Percentiles rank a stretch among this genome's conserved stretches.
These are phyloP conservation scores for Prolemur simus DNA, from an alignment of 2,113 vertebrate species.

Conservation along the genomic window DNA sequence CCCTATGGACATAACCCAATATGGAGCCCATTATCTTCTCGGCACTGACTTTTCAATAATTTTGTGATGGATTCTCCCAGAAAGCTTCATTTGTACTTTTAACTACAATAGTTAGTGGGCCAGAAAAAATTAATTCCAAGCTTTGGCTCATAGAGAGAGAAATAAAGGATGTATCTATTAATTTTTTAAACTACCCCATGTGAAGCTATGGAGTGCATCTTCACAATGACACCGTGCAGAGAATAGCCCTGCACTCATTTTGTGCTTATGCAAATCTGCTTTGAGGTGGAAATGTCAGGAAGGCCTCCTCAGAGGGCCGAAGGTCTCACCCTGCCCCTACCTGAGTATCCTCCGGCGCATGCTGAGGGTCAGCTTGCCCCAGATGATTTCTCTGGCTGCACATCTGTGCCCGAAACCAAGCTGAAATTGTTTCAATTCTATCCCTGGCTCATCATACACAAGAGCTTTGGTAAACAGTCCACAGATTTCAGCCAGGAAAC, in stretches of 20 bases:
- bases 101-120: slow-evolving; percentile 48
- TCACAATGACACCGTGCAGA: rapidly evolving
- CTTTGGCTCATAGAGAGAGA: background rate
- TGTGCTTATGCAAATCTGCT: background rate
- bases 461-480: background rate
- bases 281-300: background rate
- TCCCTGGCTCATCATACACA: background rate
- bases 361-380: background rate
- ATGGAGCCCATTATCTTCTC: background rate
- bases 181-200: background rate
- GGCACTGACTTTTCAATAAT: background rate
- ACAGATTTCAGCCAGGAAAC: background rate
- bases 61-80: background rate
- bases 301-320: background rate
- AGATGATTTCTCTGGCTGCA: background rate
- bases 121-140: slow-evolving; percentile 55
- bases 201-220: background rate
- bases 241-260: background rate
- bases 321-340: background rate
- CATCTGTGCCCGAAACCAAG: background rate
- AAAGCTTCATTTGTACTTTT: slow-evolving; percentile 64
- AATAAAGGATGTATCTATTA: slow-evolving; percentile 25
- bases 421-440: slow-evolving; percentile 5
- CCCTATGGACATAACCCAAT: background rate
- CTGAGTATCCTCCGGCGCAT: background rate